A percentile compares a stretch with the other conserved stretches of the same genome.
Conservation (phyloP, 2,797 vertebrate species). For the Amphiprion clarkii region DNA sequence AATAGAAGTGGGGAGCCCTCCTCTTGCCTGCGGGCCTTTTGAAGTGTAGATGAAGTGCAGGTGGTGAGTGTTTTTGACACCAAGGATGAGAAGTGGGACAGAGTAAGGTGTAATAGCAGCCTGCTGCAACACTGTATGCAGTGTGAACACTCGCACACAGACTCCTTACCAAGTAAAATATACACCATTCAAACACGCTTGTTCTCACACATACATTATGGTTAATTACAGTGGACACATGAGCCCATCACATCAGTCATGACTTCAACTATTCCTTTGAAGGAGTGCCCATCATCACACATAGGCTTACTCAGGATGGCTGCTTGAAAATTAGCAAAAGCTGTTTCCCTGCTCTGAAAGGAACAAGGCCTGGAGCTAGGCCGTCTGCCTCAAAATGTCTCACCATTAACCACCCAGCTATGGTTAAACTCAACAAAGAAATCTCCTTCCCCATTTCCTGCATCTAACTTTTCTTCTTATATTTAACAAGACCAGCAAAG, state of each 20-base stretch:
- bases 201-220: conserved; percentile 55
- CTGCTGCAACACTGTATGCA: conserved; percentile 41
- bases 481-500: conserved; percentile 65
- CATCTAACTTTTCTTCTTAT: conserved; percentile 47
- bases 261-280: conserved; percentile 52
- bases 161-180: conserved; percentile 50
- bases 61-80: conserved; percentile 72
- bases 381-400: conserved; percentile 28
- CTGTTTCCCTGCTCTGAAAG: conserved; percentile 53
- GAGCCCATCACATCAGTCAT: conserved; percentile 50
- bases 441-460: conserved; percentile 28
- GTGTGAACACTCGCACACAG: conserved; percentile 25
- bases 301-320: conserved; percentile 21
- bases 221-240: conserved; percentile 68
- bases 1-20: conserved; percentile 49
- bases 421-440: conserved; percentile 55
- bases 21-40: conserved; percentile 59
- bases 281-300: conserved; percentile 56
- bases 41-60: conserved; percentile 79
- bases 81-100: conserved; percentile 56
- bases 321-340: conserved; percentile 63
- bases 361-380: conserved; percentile 43
- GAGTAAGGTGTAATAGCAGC: conserved; percentile 50
- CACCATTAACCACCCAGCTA: conserved; percentile 40
- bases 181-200: conserved; percentile 41